Conservation (phyloP, 2,888 invertebrate genomes). For the Tortrix viridana region DNA sequence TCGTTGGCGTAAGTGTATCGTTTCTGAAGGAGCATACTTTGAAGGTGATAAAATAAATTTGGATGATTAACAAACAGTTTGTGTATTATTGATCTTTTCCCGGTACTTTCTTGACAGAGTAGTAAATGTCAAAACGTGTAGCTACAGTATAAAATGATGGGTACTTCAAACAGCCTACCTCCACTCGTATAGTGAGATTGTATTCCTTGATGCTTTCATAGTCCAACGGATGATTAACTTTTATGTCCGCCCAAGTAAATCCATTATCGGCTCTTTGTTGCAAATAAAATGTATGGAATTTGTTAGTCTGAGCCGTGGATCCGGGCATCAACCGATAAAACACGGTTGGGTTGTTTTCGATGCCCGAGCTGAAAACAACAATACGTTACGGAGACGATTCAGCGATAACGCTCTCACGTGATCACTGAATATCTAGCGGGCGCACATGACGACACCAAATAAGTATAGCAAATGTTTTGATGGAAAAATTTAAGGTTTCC, state of each 20-base stretch:
- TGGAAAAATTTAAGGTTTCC: slow-evolving; percentile 34
- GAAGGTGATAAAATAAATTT: too few species aligned
- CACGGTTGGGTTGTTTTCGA: slow-evolving; percentile 97
- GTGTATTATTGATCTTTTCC: too few species aligned
- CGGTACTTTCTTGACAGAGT: too few species aligned
- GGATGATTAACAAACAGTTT: too few species aligned
- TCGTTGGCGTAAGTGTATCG: too few species aligned
- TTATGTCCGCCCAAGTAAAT: slow-evolving; percentile 97
- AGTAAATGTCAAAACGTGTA: background rate
- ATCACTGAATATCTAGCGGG: slow-evolving; percentile 51
- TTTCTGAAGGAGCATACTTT: too few species aligned
- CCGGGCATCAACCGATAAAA: slow-evolving; percentile 98
- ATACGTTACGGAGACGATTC: slow-evolving; percentile 50
- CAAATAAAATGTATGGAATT: slow-evolving; percentile 97
- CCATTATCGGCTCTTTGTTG: slow-evolving; percentile 97
- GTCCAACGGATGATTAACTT: slow-evolving; percentile 97
- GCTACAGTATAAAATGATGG: background rate
- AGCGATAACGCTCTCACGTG: slow-evolving; percentile 20
- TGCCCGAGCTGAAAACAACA: slow-evolving; percentile 92
- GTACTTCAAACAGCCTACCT: slow-evolving; percentile 86
- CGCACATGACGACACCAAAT: slow-evolving; percentile 62
- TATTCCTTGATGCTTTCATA: slow-evolving; percentile 98
- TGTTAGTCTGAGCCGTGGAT: slow-evolving; percentile 97
- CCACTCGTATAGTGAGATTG: slow-evolving; percentile 97
- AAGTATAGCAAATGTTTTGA: slow-evolving; percentile 43